Evolutionary conservation across 2,888 invertebrate genomes (phyloP).

Genomic region (Cheilosia impressa): DNA sequence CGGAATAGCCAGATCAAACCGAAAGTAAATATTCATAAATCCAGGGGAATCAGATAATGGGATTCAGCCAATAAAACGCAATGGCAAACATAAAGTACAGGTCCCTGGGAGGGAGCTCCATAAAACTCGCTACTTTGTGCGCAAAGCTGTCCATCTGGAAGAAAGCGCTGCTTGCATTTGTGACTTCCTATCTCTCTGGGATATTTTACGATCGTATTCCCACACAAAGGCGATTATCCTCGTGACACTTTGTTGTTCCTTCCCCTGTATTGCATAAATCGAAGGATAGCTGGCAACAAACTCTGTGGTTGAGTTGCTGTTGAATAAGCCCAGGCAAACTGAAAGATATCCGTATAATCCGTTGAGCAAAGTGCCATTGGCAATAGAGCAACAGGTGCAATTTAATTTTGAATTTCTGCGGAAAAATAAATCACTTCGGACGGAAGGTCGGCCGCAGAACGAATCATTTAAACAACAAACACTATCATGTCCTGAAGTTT

Average conservation of each 20-base stretch:
- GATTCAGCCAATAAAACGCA: constrained; percentile 64
- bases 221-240: constrained; percentile 36
- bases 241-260: background rate
- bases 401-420: constrained; percentile 50
- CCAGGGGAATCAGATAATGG: constrained; percentile 43
- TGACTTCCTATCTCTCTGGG: constrained; percentile 21
- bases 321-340: constrained; percentile 8
- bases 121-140: constrained; percentile 47
- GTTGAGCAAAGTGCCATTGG: constrained; percentile 7
- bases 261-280: background rate
- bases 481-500: constrained; percentile 50
- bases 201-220: constrained; percentile 36
- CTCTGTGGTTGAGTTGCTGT: background rate
- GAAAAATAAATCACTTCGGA: constrained; percentile 46
- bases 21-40: constrained; percentile 65
- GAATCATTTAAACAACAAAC: constrained; percentile 33
- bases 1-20: constrained; percentile 3
- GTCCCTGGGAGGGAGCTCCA: constrained; percentile 29
- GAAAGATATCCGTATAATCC: constrained; percentile 14
- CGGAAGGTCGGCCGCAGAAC: constrained; percentile 6
- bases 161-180: constrained; percentile 27
- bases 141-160: constrained; percentile 47
- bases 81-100: constrained; percentile 50
- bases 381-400: constrained; percentile 62
- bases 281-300: constrained; percentile 2